Percentiles rank a stretch among this genome's conserved stretches.
Evolutionary conservation across 1,140 invertebrate genomes (phyloP).

Genomic region (Physella acuta): DNA sequence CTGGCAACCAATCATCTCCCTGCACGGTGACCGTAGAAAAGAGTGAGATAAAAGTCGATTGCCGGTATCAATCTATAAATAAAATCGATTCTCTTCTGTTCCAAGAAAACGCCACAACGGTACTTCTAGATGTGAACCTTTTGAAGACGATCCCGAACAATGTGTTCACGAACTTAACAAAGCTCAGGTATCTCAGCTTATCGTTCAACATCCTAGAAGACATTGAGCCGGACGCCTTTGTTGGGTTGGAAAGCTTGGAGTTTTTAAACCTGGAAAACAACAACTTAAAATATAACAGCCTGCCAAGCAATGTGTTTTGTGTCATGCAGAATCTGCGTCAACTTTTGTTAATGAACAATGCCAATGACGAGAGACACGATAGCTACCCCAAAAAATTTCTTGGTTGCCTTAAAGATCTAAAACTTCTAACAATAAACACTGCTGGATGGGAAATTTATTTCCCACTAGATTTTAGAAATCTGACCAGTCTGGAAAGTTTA

Average conservation of each 20-base stretch:
- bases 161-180: neutral
- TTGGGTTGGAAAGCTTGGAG: neutral
- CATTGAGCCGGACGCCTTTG: neutral
- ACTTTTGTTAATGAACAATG: no score
- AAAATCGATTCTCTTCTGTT: no score
- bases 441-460: neutral
- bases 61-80: no score
- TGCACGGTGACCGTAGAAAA: no score
- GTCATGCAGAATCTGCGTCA: no score
- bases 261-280: neutral
- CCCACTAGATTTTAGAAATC: neutral
- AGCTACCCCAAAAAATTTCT: neutral
- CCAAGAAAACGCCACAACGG: neutral
- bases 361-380: neutral
- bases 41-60: no score
- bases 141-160: neutral
- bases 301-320: neutral
- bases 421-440: neutral
- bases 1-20: no score
- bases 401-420: neutral
- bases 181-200: neutral
- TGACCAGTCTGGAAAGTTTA: neutral
- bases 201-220: neutral
- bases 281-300: neutral
- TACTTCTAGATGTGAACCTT: neutral